A percentile compares a stretch with the other conserved stretches of the same genome.
These are phyloP conservation scores for Clarias pachynema DNA, from an alignment of 2,797 vertebrate genomes.

Conservation along the genomic window DNA sequence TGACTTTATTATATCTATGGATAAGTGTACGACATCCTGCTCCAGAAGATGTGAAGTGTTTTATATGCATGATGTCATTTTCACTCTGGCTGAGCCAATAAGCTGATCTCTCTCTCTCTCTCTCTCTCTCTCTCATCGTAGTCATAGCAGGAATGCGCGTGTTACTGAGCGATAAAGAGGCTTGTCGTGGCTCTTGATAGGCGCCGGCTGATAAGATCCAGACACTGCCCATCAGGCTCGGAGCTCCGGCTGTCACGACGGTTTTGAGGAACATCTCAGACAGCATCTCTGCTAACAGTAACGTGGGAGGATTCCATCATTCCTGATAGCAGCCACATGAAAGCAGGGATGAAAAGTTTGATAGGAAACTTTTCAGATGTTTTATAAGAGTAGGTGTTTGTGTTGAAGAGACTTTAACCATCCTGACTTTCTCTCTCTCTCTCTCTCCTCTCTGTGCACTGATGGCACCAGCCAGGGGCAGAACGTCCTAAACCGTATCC, in stretches of 20 bases:
- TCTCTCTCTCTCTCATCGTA: conserved; percentile 17
- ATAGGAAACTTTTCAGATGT: background rate
- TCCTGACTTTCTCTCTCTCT: background rate
- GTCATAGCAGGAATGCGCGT: conserved; percentile 65
- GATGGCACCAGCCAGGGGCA: background rate
- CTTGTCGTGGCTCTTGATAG: conserved; percentile 68
- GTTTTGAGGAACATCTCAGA: conserved; percentile 66
- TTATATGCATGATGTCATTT: background rate
- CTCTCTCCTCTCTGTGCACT: background rate
- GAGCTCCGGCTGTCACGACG: conserved; percentile 66
- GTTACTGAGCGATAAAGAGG: conserved; percentile 77
- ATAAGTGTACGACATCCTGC: background rate
- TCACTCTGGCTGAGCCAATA: background rate
- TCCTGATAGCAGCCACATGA: conserved; percentile 48
- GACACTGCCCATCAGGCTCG: conserved; percentile 69
- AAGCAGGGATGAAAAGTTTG: conserved; percentile 26
- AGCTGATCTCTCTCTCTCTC: background rate
- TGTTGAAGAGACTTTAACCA: background rate
- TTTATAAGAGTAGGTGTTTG: conserved; percentile 3
- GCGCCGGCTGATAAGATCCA: conserved; percentile 73
- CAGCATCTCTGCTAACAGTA: conserved; percentile 52
- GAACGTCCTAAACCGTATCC: background rate
- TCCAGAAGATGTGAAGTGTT: background rate
- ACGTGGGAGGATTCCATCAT: conserved; percentile 47
- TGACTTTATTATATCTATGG: no score